A percentile compares a stretch with the other conserved stretches of the same genome.
Evolutionary conservation across 2,797 vertebrate genomes (phyloP).

Genomic region (Rachycentron canadum): DNA sequence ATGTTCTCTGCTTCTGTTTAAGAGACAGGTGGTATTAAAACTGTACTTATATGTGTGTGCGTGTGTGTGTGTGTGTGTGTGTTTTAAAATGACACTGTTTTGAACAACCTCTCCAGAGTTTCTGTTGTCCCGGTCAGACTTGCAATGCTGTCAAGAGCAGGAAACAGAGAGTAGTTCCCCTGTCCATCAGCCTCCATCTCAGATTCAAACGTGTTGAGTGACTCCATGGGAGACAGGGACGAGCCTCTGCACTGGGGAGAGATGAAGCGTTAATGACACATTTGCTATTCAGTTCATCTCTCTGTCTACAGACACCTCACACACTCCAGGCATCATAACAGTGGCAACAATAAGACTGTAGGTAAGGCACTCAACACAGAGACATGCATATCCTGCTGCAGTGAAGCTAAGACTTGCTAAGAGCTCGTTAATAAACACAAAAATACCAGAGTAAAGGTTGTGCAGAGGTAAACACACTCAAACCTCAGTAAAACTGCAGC

Average conservation of each 20-base stretch:
- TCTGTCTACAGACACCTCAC: background rate
- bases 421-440: background rate
- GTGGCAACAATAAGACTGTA: background rate
- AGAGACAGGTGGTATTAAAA: background rate
- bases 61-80: too few relatives aligned
- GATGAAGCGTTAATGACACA: background rate
- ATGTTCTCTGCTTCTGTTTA: background rate
- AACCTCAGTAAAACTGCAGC: conserved; percentile 20
- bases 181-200: conserved; percentile 88
- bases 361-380: background rate
- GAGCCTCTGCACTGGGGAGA: conserved; percentile 48
- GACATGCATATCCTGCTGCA: background rate
- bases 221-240: conserved; percentile 80
- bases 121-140: conserved; percentile 83
- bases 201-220: conserved; percentile 87
- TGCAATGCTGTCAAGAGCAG: conserved; percentile 86
- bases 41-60: too few relatives aligned
- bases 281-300: background rate
- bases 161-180: conserved; percentile 88
- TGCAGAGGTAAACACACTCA: background rate
- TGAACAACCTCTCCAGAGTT: conserved; percentile 82
- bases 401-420: background rate
- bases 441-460: too few relatives aligned
- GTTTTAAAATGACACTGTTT: background rate
- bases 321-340: background rate